These are phyloP conservation scores for Caenorhabditis uteleia DNA, from an alignment of 2,888 invertebrate genomes.

Conservation along the genomic window DNA sequence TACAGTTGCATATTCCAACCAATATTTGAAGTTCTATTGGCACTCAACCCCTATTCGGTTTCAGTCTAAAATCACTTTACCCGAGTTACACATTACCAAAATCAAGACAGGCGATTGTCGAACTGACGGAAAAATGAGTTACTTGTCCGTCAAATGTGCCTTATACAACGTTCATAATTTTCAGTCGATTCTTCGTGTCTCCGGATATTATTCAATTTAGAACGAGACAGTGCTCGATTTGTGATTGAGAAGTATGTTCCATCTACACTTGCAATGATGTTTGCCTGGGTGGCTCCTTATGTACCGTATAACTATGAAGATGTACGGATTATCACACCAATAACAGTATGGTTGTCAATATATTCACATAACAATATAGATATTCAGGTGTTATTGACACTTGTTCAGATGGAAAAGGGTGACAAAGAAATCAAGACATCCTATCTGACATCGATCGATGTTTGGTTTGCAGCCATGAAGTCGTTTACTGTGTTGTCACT, in stretches of 20 bases:
- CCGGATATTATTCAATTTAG: conserved; percentile 56
- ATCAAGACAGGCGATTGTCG: conserved; percentile 56
- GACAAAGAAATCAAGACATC: conserved; percentile 61
- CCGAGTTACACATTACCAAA: conserved; percentile 60
- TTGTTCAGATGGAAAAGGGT: conserved; percentile 68
- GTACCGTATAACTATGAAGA: conserved; percentile 69
- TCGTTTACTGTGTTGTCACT: conserved; percentile 65
- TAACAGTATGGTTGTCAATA: conserved; percentile 63
- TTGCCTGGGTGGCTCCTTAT: conserved; percentile 64
- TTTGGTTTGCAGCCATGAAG: conserved; percentile 65
- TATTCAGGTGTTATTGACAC: conserved; percentile 61
- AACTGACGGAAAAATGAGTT: conserved; percentile 62
- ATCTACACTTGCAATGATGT: conserved; percentile 65
- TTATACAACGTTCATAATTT: conserved; percentile 19
- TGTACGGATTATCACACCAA: conserved; percentile 68
- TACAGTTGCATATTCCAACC: conserved; percentile 66
- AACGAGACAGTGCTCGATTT: conserved; percentile 63
- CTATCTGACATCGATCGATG: conserved; percentile 65
- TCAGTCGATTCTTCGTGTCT: conserved; percentile 65
- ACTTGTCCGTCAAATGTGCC: not conserved
- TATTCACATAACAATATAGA: not conserved
- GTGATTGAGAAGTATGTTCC: conserved; percentile 66
- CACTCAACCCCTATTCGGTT: conserved; percentile 54
- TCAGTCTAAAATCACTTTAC: conserved; percentile 51
- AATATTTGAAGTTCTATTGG: conserved; percentile 62